Evolutionary conservation across 2,888 invertebrate species (phyloP).

Genomic region (Eudasyphora cyanicolor): DNA sequence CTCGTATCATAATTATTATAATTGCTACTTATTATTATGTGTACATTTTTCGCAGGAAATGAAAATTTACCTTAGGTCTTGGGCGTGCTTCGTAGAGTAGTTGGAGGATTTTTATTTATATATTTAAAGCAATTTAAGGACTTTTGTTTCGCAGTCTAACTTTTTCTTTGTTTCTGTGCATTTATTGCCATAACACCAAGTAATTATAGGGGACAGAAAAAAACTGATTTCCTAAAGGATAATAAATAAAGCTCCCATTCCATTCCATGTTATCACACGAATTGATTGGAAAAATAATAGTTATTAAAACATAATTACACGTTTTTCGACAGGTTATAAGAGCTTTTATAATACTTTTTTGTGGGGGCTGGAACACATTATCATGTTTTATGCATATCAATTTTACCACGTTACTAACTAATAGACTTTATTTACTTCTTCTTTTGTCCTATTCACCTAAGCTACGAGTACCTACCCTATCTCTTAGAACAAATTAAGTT

Average conservation of each 20-base stretch:
- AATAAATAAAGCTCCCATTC: not conserved
- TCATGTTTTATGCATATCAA: not conserved
- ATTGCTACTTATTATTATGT: slow-evolving; percentile 9
- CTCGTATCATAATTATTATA: slow-evolving; percentile 21
- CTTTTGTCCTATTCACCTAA: not conserved
- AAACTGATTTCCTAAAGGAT: not conserved
- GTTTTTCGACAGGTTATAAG: not conserved
- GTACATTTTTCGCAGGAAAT: slow-evolving; percentile 18
- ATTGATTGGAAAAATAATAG: not conserved
- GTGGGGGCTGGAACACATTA: not conserved
- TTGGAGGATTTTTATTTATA: not conserved
- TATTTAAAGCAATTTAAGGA: not conserved
- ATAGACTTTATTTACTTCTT: not conserved
- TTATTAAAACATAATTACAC: not conserved
- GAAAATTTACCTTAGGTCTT: not conserved
- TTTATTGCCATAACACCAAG: not conserved
- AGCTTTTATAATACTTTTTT: not conserved
- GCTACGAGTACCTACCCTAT: too few species aligned
- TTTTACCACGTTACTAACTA: not conserved
- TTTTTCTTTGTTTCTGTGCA: not conserved
- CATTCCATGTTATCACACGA: not conserved
- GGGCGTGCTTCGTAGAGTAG: not conserved
- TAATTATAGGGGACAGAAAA: not conserved
- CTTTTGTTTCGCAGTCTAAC: not conserved
- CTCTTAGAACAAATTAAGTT: not conserved